phyloP scores from a whole-genome alignment of 1,140 invertebrate genomes.

The Arion vulgaris region DNA sequence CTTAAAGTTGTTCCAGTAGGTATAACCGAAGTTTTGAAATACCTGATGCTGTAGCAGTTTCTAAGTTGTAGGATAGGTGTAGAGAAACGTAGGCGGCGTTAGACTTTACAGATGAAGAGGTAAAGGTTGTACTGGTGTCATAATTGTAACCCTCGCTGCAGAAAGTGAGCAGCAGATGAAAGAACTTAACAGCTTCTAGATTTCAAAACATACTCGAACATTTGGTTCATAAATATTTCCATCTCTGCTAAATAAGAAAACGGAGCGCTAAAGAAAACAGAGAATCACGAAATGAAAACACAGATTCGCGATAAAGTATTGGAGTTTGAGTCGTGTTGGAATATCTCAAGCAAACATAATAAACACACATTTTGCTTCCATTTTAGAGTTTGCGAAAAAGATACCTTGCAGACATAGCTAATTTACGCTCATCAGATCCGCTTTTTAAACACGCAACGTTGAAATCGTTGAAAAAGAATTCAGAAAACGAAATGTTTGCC shows the following conservation, averaged over 20 bases:
- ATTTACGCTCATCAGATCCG: slow-evolving; percentile 13
- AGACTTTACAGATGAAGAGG: not conserved
- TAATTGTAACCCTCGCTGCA: not conserved
- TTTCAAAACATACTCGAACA: slow-evolving; percentile 6
- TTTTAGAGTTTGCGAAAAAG: not conserved
- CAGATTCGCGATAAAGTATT: not conserved
- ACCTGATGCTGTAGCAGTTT: not conserved
- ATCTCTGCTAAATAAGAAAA: not conserved
- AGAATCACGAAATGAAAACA: not conserved
- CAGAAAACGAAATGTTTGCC: slow-evolving; percentile 19
- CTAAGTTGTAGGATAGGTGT: not conserved
- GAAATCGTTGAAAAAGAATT: slow-evolving; percentile 24
- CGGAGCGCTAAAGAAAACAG: not conserved
- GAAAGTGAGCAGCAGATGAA: not conserved
- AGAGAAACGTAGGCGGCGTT: not conserved
- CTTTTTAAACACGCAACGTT: slow-evolving; percentile 8
- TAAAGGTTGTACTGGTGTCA: not conserved
- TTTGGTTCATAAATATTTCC: not conserved
- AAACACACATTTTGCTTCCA: slow-evolving; percentile 21
- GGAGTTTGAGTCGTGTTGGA: not conserved
- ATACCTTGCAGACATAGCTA: slow-evolving; percentile 30
- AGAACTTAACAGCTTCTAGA: not conserved
- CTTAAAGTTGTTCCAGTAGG: not conserved
- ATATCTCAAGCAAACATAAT: slow-evolving; percentile 31
- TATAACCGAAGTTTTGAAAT: not conserved